Percentiles rank a stretch among this genome's conserved stretches.
These are phyloP conservation scores for Melinopterus prodromus DNA, from an alignment of 2,888 invertebrate genomes.

Conservation along the genomic window DNA sequence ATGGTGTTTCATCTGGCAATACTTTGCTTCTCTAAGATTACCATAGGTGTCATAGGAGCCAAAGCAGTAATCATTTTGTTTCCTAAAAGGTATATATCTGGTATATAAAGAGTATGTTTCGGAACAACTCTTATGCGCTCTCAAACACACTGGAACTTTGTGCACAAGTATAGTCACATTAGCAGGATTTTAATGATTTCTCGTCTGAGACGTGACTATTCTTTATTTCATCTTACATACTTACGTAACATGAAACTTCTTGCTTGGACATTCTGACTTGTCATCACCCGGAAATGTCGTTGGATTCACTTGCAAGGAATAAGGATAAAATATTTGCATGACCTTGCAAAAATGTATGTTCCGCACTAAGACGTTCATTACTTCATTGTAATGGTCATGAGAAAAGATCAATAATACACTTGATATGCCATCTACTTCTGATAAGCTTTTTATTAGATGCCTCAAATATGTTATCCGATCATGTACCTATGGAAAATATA, in stretches of 20 bases:
- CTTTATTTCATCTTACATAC: background rate
- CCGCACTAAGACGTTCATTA: background rate
- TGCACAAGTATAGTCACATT: too few relatives aligned
- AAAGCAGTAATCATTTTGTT: background rate
- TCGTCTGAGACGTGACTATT: too few relatives aligned
- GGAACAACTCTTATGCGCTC: too few relatives aligned
- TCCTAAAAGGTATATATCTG: too few relatives aligned
- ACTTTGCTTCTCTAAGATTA: slow-evolving; percentile 68
- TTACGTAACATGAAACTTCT: background rate
- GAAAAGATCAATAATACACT: background rate
- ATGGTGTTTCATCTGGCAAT: slow-evolving; percentile 71
- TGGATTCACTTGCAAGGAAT: background rate
- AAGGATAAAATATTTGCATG: background rate
- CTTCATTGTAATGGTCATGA: background rate
- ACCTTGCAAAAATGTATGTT: background rate
- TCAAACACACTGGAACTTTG: too few relatives aligned
- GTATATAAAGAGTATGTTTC: too few relatives aligned
- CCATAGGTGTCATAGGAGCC: slow-evolving; percentile 64
- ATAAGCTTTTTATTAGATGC: background rate
- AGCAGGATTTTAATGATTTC: too few relatives aligned
- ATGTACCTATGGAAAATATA: background rate
- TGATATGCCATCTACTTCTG: background rate
- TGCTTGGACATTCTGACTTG: background rate
- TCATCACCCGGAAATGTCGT: background rate
- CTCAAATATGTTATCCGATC: background rate